Evolutionary conservation across 2,113 vertebrate genomes (phyloP).

Genomic region (Ursus arctos): DNA sequence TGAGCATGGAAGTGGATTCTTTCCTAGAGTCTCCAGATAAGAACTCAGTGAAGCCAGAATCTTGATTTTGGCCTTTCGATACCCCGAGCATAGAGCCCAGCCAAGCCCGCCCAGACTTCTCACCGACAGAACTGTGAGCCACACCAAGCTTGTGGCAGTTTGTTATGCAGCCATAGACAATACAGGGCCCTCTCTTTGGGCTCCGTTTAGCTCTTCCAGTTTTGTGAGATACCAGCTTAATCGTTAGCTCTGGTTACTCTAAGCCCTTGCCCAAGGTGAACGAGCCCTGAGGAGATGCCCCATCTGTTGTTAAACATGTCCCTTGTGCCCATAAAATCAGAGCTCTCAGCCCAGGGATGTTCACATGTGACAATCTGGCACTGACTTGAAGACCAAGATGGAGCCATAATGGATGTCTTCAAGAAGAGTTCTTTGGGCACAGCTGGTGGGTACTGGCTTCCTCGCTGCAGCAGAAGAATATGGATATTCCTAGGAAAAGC

Average conservation of each 20-base stretch:
- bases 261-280: neutral
- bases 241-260: neutral
- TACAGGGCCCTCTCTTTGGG: neutral
- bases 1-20: neutral
- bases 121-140: neutral
- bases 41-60: neutral
- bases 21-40: neutral
- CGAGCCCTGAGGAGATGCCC: neutral
- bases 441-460: neutral
- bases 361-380: neutral
- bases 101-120: neutral
- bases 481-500: neutral
- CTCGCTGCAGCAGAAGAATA: neutral
- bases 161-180: neutral
- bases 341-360: neutral
- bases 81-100: neutral
- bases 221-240: neutral
- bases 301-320: neutral
- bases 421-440: neutral
- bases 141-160: neutral
- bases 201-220: neutral
- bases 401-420: neutral
- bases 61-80: slow-evolving; percentile 15
- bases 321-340: neutral
- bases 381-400: neutral